These are phyloP conservation scores for Drosophila parvula DNA, from an alignment of 1,140 invertebrate species.

Conservation along the genomic window DNA sequence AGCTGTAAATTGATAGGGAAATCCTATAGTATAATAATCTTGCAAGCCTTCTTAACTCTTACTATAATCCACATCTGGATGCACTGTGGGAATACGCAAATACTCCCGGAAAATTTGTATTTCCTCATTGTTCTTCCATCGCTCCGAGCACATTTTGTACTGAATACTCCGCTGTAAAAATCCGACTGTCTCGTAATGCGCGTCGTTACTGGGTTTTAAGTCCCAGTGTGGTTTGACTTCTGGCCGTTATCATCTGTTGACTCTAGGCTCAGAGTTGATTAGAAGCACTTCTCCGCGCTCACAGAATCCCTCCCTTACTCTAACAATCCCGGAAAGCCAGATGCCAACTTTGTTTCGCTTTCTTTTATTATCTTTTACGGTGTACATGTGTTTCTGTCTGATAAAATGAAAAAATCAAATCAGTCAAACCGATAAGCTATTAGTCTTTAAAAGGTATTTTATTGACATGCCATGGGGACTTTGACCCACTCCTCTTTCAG, in stretches of 20 bases:
- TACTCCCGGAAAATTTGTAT: slow-evolving; percentile 92
- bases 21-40: too few species aligned
- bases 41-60: slow-evolving; percentile 66
- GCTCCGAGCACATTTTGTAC: slow-evolving; percentile 34
- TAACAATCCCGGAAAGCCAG: background rate
- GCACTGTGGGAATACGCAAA: slow-evolving; percentile 92
- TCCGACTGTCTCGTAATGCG: slow-evolving; percentile 16
- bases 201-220: slow-evolving; percentile 6
- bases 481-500: background rate
- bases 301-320: background rate
- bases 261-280: slow-evolving; percentile 1
- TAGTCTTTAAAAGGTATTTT: background rate
- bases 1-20: slow-evolving; percentile 87
- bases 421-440: background rate
- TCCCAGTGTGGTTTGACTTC: slow-evolving; percentile 1
- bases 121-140: slow-evolving; percentile 86
- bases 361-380: background rate
- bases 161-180: background rate
- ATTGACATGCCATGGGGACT: background rate
- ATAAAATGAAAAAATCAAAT: slow-evolving; percentile 10
- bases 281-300: background rate
- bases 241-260: slow-evolving; percentile 28
- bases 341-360: background rate
- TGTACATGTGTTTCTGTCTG: background rate
- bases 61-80: slow-evolving; percentile 93